phyloP scores from a whole-genome alignment of 2,113 vertebrate species.

The Symphodus melops region DNA sequence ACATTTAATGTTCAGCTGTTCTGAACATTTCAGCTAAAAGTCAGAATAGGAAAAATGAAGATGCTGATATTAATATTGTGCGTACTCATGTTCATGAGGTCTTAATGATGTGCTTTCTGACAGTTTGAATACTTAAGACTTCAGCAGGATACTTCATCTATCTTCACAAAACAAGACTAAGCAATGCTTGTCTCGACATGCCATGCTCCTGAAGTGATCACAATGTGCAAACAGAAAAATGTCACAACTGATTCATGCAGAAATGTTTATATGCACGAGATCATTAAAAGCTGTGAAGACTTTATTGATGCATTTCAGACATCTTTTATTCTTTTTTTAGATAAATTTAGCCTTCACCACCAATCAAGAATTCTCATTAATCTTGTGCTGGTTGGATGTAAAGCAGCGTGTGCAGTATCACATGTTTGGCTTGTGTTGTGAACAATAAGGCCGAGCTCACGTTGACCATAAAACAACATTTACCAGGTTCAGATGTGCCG shows the following conservation, averaged over 20 bases:
- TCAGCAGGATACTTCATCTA: slow-evolving; percentile 6
- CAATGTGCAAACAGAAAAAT: slow-evolving; percentile 4
- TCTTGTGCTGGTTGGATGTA: background rate
- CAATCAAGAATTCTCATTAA: background rate
- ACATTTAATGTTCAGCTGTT: background rate
- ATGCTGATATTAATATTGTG: background rate
- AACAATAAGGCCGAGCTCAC: background rate
- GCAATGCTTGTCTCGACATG: slow-evolving; percentile 41
- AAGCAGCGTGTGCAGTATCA: background rate
- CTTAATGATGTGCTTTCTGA: slow-evolving; percentile 3
- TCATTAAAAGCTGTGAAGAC: background rate
- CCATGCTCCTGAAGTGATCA: slow-evolving; percentile 8
- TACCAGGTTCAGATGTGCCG: background rate
- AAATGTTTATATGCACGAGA: background rate
- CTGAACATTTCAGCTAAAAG: background rate
- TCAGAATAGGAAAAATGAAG: background rate
- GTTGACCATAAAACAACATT: background rate
- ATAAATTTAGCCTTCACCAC: no score
- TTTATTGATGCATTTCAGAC: background rate
- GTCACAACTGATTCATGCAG: slow-evolving; percentile 12
- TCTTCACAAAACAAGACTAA: slow-evolving; percentile 31
- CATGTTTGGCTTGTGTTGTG: background rate
- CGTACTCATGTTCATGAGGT: background rate
- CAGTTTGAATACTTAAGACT: slow-evolving; percentile 14
- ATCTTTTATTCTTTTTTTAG: no score